These are phyloP conservation scores for Microcaecilia unicolor DNA, from an alignment of 2,797 vertebrate genomes.

Conservation along the genomic window DNA sequence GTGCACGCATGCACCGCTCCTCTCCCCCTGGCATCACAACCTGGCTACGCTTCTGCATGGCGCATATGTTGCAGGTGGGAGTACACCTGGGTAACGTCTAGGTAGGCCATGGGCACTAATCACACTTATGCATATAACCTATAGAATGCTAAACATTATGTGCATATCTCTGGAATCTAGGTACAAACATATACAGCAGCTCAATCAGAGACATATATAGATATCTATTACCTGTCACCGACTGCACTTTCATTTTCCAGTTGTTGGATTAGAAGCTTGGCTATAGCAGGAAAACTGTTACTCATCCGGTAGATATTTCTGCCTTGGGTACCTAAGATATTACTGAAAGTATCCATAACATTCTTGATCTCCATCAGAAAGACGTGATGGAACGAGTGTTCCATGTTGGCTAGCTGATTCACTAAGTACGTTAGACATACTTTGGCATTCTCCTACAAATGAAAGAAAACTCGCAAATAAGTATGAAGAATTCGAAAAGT, in stretches of 20 bases:
- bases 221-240: conserved; percentile 51
- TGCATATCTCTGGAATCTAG: no score
- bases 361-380: conserved; percentile 80
- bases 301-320: conserved; percentile 90
- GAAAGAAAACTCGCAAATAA: neutral
- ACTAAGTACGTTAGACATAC: conserved; percentile 72
- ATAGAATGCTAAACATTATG: no score
- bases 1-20: no score
- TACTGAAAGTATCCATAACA: conserved; percentile 68
- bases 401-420: conserved; percentile 76
- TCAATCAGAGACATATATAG: fast-evolving
- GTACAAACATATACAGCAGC: fast-evolving
- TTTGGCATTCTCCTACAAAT: conserved; percentile 64
- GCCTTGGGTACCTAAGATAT: conserved; percentile 66
- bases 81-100: no score
- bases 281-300: conserved; percentile 87
- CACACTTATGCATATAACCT: no score
- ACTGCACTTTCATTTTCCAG: conserved; percentile 42
- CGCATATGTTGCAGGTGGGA: no score
- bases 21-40: no score
- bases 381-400: conserved; percentile 82
- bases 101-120: no score
- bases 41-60: no score
- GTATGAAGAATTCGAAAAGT: no score
- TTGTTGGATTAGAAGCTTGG: conserved; percentile 61